Evolutionary conservation across 2,797 vertebrate species (phyloP), one percentile per base, ranked within the genome.

Genomic region (Melanotaenia maccullochi): DNA sequence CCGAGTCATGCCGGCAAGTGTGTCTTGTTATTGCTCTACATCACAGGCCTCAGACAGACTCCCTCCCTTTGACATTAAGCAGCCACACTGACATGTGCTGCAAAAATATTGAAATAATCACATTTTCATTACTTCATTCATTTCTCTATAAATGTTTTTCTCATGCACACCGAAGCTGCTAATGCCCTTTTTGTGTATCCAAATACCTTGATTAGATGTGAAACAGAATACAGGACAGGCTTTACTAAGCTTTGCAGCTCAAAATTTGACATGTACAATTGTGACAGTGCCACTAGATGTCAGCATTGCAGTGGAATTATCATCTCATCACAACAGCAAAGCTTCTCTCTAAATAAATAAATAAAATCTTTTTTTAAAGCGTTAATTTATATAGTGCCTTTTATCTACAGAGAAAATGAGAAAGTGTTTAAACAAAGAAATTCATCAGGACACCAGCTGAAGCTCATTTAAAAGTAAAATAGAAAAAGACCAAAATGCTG

Each of bases 251-350:
- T 9, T 5, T 6, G 54, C 33, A 61, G n/a, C 9, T 40, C 18
- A 14, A 65, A 3, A 32, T 33, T 16, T 60, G 18, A 30, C 65
- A 40, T 81, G 89, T 75, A 47, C 35, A 74, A 71, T 67, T 68
- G 58, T 25, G 54, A 60, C 11, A 30, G 3, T 9, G 67, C 91
- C 93, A 93, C 93, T 89, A 93, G 93, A 92, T 92, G 93, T 88
- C 93, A 92, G 90, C 74, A 82, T 87, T 90, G 91, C 69, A 68
- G 68, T 83, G 63, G 42, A 20, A 69, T 81, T 56, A 52, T 57
- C 44, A 52, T 57, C 28, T 5, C 9, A 47, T 55, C 42, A 28
- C 67, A 9, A n/a, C 9, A 2, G 14, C 30, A 64, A 11, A 38
- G 44, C 2, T 60, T 44, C 3, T 47, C 52, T 58, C 13, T 54